phyloP scores from a whole-genome alignment of 2,113 vertebrate species.

The Trinectes maculatus region DNA sequence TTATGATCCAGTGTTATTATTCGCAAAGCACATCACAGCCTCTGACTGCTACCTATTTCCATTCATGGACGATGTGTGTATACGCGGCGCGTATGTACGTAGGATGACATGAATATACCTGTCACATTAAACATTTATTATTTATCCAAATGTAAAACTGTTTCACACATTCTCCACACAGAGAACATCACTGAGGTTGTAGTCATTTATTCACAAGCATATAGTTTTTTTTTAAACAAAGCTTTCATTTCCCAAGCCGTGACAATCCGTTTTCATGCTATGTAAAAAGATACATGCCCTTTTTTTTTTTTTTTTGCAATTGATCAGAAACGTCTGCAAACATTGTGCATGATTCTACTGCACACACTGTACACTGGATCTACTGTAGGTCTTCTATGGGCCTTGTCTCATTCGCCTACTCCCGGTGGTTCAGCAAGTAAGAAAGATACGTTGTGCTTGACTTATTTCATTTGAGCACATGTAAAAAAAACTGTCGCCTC shows the following conservation, averaged over 20 bases:
- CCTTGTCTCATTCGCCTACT: not conserved
- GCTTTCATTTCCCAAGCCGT: not conserved
- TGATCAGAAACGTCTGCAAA: not conserved
- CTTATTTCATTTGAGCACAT: not conserved
- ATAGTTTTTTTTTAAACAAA: not conserved
- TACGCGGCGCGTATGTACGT: not conserved
- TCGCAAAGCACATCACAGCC: no score
- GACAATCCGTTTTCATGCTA: not conserved
- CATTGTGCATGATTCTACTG: not conserved
- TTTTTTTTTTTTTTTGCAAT: not conserved
- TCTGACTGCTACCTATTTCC: constrained; percentile 29
- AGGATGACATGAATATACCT: not conserved
- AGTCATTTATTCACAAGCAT: constrained; percentile 20
- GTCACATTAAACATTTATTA: constrained; percentile 32
- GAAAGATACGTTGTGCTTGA: not conserved
- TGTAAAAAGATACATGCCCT: not conserved
- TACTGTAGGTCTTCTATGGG: constrained; percentile 5
- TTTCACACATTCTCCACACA: constrained; percentile 16
- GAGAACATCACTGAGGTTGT: not conserved
- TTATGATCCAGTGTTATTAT: no score
- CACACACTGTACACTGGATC: not conserved
- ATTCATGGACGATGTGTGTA: constrained; percentile 17
- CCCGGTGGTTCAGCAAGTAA: not conserved
- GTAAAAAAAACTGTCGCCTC: not conserved
- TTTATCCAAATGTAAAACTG: constrained; percentile 6